Conservation (phyloP, 1,140 invertebrate genomes). For the Triops cancriformis region DNA sequence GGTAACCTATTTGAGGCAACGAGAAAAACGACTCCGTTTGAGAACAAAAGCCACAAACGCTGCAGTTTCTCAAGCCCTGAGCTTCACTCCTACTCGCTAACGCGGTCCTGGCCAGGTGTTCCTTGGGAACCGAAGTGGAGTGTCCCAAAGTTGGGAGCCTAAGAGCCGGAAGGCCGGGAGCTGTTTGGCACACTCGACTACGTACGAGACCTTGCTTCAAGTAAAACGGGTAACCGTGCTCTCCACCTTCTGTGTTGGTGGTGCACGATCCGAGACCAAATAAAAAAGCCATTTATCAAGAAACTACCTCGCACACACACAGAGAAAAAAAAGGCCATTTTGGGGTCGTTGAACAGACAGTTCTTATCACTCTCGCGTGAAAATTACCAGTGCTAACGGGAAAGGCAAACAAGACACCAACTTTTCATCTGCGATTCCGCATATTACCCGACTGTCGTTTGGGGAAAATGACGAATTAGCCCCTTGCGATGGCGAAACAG, state of each 20-base stretch:
- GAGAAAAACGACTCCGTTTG: not conserved
- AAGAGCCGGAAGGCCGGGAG: conserved; percentile 11
- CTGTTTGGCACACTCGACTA: conserved; percentile 12
- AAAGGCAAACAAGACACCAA: not conserved
- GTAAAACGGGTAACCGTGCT: conserved; percentile 7
- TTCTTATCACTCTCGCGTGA: not conserved
- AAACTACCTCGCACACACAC: not conserved
- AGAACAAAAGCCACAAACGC: not conserved
- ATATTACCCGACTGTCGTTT: not conserved
- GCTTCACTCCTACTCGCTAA: not conserved
- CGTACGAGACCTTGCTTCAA: conserved; percentile 4
- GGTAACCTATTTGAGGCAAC: not conserved
- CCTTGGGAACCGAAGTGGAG: not conserved
- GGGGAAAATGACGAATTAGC: not conserved
- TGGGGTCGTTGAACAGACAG: not conserved
- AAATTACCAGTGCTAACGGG: not conserved
- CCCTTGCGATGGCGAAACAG: not conserved
- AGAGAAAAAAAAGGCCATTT: not conserved
- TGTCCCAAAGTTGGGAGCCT: not conserved
- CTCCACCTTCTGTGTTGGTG: not conserved
- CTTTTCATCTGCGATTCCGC: not conserved
- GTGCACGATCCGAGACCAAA: not conserved
- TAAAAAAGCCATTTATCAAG: not conserved
- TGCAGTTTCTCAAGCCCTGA: not conserved
- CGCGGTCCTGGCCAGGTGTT: not conserved